These are phyloP conservation scores for Aldrovandia affinis DNA, from an alignment of 2,797 vertebrate species.

Conservation along the genomic window DNA sequence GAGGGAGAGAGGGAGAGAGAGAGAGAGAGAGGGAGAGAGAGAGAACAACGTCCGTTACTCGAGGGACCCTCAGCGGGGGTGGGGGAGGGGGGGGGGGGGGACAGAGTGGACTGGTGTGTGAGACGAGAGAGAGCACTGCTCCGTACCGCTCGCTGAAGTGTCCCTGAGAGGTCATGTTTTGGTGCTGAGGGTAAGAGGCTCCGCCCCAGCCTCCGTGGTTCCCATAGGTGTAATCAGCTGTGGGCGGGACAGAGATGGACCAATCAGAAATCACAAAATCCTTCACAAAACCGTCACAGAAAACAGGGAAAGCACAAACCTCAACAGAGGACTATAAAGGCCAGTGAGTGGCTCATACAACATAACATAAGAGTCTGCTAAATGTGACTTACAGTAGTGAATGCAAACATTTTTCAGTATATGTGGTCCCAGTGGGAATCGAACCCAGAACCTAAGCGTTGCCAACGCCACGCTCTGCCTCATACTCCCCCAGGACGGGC, in stretches of 20 bases:
- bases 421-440: no score
- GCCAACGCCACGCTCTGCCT: no score
- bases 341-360: neutral
- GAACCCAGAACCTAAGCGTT: no score
- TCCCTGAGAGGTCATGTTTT: constrained; percentile 90
- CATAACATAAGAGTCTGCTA: no score
- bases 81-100: no score
- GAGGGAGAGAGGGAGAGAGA: neutral
- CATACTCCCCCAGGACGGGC: no score
- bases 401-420: no score
- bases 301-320: neutral
- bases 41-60: neutral
- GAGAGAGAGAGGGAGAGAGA: neutral
- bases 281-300: neutral
- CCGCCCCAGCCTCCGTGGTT: constrained; percentile 86
- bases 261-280: neutral
- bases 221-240: constrained; percentile 87
- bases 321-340: neutral
- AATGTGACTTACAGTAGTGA: neutral
- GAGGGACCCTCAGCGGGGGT: neutral
- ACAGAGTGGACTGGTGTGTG: no score
- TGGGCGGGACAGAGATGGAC: neutral
- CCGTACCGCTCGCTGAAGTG: constrained; percentile 90
- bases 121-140: neutral
- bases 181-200: constrained; percentile 87